These are phyloP conservation scores for Tapera naevia DNA, from an alignment of 2,797 vertebrate species.

Conservation along the genomic window DNA sequence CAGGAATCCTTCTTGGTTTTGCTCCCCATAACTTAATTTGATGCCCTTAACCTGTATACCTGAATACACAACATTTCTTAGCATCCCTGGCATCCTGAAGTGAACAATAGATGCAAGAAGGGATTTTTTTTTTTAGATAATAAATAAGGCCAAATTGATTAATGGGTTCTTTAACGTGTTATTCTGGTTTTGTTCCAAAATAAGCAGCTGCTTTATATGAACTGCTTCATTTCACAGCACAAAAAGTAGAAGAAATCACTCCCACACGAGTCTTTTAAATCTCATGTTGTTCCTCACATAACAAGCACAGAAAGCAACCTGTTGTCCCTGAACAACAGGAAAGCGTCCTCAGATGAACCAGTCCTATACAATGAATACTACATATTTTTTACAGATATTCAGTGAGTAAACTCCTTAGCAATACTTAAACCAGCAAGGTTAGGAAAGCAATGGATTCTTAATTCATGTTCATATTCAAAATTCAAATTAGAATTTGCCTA, in stretches of 20 bases:
- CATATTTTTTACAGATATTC: not conserved
- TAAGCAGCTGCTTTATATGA: slow-evolving; percentile 54
- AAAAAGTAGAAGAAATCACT: slow-evolving; percentile 29
- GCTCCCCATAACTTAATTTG: not conserved
- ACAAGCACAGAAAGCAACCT: slow-evolving; percentile 15
- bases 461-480: not conserved
- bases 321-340: not conserved
- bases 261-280: not conserved
- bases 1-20: not conserved
- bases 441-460: not conserved
- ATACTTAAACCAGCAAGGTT: not conserved
- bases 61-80: not conserved
- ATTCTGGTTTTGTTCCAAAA: slow-evolving; percentile 50
- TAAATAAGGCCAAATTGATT: slow-evolving; percentile 36
- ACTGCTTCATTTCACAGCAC: slow-evolving; percentile 32
- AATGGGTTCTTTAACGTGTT: slow-evolving; percentile 27
- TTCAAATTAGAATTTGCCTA: not conserved
- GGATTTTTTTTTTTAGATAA: not conserved
- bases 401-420: not conserved
- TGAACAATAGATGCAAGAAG: not conserved
- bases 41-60: not conserved
- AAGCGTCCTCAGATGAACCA: slow-evolving; percentile 30
- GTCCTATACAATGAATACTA: not conserved
- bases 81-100: not conserved
- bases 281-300: slow-evolving; percentile 1